Base-by-base conservation (phyloP, 92 coral and sea anemone species). In the Porites divaricata region DNA sequence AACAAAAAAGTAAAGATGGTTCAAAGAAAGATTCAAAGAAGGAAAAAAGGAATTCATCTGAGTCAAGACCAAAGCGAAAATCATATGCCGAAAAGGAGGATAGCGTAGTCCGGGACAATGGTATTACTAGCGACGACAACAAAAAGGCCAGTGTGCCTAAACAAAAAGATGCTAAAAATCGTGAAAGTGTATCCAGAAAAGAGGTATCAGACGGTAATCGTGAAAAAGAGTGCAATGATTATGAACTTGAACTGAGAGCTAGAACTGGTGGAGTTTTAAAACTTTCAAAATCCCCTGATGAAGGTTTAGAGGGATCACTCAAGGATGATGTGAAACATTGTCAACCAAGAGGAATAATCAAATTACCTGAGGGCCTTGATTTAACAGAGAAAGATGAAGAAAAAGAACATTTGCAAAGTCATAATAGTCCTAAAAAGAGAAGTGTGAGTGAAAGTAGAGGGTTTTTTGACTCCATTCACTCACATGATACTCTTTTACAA, bases 311-410 rank as follows among this genome's bases (percentile, higher is more conserved):
- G 58, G 79, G 25, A 24, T 79, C 74, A 48, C 45, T 56, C 1
- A 75, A 63, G n/a, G 67, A 28, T 6, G 54, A 4, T 7, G 11
- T 8, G 17, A 15, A 61, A 61, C 17, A 16, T 51, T 20, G 77
- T 52, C 62, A 75, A 51, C 58, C 90, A 22, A 78, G 95, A 62
- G 98, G 98, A 26, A 92, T 94, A 63, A 88, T 94, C 51, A 87
- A 91, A 70, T 78, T 94, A 14, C 98, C 98, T 0, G 82, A 94
- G 67, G 94, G 95, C 2, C 52, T 94, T 68, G 86, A 75, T 74
- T 83, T 89, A 26, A 69, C 53, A 22, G 62, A 74, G 4, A 13
- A 52, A 79, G 49, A 8, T n/a, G 80, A 64, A 48, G 76, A 81
- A 79, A 69, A 52, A 58, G 80, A 58, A 65, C 19, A 11, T 23